phyloP scores from a whole-genome alignment of 2,113 vertebrate genomes.

The Muscicapa adusta region DNA sequence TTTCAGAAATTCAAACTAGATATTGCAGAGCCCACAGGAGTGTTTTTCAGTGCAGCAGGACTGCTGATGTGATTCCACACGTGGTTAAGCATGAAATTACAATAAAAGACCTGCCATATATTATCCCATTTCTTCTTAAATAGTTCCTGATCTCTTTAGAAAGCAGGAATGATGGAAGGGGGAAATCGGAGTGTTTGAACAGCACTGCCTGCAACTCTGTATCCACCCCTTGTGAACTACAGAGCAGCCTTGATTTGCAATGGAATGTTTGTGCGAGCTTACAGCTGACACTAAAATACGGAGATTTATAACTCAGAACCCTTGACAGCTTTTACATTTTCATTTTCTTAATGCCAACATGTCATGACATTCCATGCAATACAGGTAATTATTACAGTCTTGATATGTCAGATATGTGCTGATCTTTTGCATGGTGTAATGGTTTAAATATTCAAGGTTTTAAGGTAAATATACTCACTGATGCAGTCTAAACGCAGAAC shows the following conservation, averaged over 20 bases:
- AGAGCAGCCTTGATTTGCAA: background rate
- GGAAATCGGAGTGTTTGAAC: background rate
- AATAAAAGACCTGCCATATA: background rate
- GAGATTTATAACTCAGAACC: background rate
- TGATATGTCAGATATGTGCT: background rate
- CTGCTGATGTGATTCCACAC: background rate
- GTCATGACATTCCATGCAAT: background rate
- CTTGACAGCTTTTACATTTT: background rate
- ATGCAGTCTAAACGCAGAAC: background rate
- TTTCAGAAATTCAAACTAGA: background rate
- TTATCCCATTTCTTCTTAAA: background rate
- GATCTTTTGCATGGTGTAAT: background rate
- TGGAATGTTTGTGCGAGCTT: background rate
- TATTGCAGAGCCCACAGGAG: background rate
- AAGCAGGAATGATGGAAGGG: background rate
- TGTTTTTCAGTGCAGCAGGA: background rate
- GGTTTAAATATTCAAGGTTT: background rate
- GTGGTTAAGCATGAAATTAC: background rate
- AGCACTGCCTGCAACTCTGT: background rate
- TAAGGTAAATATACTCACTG: background rate
- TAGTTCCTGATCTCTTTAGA: background rate
- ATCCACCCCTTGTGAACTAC: background rate
- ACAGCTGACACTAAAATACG: background rate
- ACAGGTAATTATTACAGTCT: background rate
- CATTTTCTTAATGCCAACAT: background rate